phyloP scores from a whole-genome alignment of 2,888 invertebrate species.

The Stratiomys singularior region DNA sequence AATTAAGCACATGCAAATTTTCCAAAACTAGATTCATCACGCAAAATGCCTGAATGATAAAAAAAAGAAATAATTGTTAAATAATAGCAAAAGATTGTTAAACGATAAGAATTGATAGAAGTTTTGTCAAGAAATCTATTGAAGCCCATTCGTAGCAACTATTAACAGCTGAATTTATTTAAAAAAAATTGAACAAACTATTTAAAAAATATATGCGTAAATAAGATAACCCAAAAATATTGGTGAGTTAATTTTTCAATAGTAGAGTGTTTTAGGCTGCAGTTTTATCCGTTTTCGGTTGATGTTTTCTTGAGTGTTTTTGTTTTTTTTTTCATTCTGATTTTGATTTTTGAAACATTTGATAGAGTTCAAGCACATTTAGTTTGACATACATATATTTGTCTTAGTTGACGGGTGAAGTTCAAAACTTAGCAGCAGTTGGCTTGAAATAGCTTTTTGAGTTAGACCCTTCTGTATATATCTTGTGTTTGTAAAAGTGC shows the following conservation, averaged over 20 bases:
- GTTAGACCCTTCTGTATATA: conserved; percentile 23
- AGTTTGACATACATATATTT: conserved; percentile 17
- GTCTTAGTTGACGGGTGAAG: conserved; percentile 32
- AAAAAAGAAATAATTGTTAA: conserved; percentile 17
- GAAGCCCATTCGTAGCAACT: not conserved
- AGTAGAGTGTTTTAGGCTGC: conserved; percentile 34
- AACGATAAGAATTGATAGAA: not conserved
- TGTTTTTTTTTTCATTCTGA: not conserved
- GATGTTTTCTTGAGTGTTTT: conserved; percentile 18
- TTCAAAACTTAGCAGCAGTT: conserved; percentile 11
- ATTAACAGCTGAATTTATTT: not conserved
- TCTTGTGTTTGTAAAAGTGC: conserved; percentile 41
- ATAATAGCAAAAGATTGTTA: not conserved
- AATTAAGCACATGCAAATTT: not conserved
- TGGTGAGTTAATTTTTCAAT: conserved; percentile 28
- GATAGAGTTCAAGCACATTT: conserved; percentile 27
- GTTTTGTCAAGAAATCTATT: not conserved
- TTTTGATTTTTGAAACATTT: conserved; percentile 28
- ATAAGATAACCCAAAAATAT: conserved; percentile 44
- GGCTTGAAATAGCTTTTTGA: conserved; percentile 38
- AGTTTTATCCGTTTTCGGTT: conserved; percentile 18
- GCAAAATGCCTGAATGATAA: not conserved
- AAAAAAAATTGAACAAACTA: conserved; percentile 5
- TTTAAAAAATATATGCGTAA: conserved; percentile 41
- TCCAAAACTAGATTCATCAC: not conserved